These are phyloP conservation scores for Lagopus leucura DNA, from an alignment of 2,113 vertebrate genomes.

Conservation along the genomic window DNA sequence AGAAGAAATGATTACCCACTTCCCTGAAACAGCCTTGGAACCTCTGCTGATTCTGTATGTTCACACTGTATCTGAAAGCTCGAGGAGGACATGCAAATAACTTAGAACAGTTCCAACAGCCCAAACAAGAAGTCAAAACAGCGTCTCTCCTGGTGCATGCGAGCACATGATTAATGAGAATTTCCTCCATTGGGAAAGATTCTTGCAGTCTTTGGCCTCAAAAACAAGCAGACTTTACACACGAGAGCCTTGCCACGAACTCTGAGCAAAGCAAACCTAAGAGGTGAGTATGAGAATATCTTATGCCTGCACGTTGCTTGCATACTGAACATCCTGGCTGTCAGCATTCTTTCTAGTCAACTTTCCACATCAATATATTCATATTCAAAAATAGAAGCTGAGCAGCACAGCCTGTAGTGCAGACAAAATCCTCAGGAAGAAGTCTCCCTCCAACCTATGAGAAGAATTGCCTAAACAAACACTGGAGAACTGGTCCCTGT, in stretches of 20 bases:
- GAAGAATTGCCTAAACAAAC: not conserved
- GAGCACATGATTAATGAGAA: slow-evolving; percentile 54
- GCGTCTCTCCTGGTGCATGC: slow-evolving; percentile 3
- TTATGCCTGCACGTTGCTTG: not conserved
- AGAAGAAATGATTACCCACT: slow-evolving; percentile 48
- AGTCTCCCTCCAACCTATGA: not conserved
- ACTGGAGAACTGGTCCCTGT: not conserved
- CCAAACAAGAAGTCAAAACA: slow-evolving; percentile 46
- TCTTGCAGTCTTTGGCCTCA: slow-evolving; percentile 35
- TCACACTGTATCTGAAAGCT: slow-evolving; percentile 29
- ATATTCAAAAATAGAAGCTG: not conserved
- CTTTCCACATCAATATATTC: not conserved
- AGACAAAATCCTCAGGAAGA: not conserved
- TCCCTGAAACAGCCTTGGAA: slow-evolving; percentile 48
- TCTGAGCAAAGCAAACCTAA: slow-evolving; percentile 26
- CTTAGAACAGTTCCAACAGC: slow-evolving; percentile 39
- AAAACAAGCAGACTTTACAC: slow-evolving; percentile 16
- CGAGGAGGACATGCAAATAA: slow-evolving; percentile 10
- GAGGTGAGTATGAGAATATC: not conserved
- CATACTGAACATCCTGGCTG: not conserved
- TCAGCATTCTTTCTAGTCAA: not conserved
- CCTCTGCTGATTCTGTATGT: not conserved
- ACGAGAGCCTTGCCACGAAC: slow-evolving; percentile 6
- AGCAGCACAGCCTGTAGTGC: accelerated
- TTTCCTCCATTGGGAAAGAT: slow-evolving; percentile 33